Base-by-base conservation (phyloP, 2,888 invertebrate genomes). In the Penaeus monodon region DNA sequence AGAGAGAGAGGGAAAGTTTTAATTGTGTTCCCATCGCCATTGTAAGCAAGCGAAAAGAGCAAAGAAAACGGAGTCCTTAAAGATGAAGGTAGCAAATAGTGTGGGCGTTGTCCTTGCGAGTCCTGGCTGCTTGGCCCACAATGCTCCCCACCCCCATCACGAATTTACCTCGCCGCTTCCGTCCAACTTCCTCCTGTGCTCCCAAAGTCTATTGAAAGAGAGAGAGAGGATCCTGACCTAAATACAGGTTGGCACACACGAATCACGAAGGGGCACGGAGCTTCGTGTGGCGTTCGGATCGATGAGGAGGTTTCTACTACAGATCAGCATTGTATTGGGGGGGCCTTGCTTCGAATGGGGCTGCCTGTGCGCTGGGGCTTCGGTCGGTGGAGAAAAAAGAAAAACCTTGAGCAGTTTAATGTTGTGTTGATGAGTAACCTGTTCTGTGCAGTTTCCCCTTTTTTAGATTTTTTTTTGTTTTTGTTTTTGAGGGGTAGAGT, bases 71-170 rank as follows among this genome's bases (percentile, higher is more conserved):
- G 63, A 63, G 57, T 78, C 29, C 81, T 81, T 81, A 81, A 81
- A 81, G 81, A 68, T 68, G 81, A 81, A 14, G 68, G 66, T 29
- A n/a, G 68, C 79, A 29, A 64, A 65, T 33, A 38, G 65, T 33
- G 64, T 80, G 80, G 80, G 80, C 80, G 80, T 80, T 80, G 80
- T 80, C 80, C 80, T 27, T 33, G 17, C 33, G 22, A n/a, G 10
- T 29, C 27, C 17, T 57, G 64, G 63, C n/a, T 57, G n/a, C 27
- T 57, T 49, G 63, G 49, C n/a, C 76, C 29, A 12, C 44, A 12
- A 80, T 57, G 24, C 38, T 44, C n/a, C n/a, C 38, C 0, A 1
- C 33, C 22, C 27, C 44, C 79, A 14, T 57, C 57, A 57, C 57
- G 57, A 57, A 57, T 57, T 2, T 1, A 17, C 17, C 14, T 57